Conservation (phyloP, 2,113 vertebrate genomes). For the Circaetus cinerascens region DNA sequence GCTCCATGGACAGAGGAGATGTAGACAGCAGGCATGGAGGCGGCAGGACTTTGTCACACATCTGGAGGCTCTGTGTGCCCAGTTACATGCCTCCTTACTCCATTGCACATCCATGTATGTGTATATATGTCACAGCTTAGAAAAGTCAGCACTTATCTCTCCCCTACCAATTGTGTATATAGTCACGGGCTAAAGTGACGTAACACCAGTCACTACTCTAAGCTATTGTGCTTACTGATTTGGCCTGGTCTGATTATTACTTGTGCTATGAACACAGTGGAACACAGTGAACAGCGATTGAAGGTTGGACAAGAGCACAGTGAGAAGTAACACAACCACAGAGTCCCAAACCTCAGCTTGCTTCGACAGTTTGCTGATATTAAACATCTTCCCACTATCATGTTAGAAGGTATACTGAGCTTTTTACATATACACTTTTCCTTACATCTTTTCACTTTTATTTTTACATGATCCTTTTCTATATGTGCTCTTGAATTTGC, state of each 20-base stretch:
- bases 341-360: background rate
- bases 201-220: background rate
- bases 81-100: background rate
- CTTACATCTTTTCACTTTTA: background rate
- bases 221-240: background rate
- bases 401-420: background rate
- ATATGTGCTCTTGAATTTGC: background rate
- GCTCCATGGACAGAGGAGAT: background rate
- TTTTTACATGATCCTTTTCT: background rate
- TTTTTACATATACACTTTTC: background rate
- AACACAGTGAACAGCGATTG: background rate
- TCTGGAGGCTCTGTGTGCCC: background rate
- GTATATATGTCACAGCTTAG: too few species aligned
- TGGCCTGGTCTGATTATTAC: background rate
- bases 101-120: background rate
- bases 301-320: background rate
- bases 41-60: fast-evolving
- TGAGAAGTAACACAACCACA: background rate
- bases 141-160: background rate
- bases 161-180: background rate
- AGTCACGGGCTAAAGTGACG: background rate
- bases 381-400: background rate
- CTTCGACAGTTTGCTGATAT: background rate
- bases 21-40: fast-evolving
- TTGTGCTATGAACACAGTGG: background rate